Base-by-base conservation (phyloP, 1,140 invertebrate species). In the Oscheius sp. region DNA sequence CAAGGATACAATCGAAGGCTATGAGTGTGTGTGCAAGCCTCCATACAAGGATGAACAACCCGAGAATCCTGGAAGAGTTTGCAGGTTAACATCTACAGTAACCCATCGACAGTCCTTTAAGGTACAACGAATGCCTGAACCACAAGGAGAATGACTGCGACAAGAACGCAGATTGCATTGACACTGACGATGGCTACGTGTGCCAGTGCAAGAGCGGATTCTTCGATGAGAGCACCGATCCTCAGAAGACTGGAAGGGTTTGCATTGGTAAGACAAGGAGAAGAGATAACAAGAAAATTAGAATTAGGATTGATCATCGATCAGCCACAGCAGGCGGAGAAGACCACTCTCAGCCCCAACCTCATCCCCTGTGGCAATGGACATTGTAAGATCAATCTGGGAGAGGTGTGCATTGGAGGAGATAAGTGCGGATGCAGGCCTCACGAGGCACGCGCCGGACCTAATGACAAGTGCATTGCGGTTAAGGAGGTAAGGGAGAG, bases 121-220 rank as follows among this genome's bases (percentile, higher is more conserved):
- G 49, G 28, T 55, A 59, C 61, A 78, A 83, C 64, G 82, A 83
- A 71, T 83, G 82, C 46, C 36, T 68, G 0, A 62, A 71, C 64
- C 31, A 69, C 28, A 71, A 68, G 10, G 59, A 67, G 13, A 78
- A 83, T 45, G 80, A 84, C 65, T 83, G 81, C 65, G 79, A 79
- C 36, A 78, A 79, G 35, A 81, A 83, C 36, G 81, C 81, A 3
- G 63, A 78, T 13, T 83, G 81, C 49, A 64, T 75, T n/a, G 81
- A 83, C 69, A 82, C 78, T 31, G 75, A 73, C 46, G 77, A 78
- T 31, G 59, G 36, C 0, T 77, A 65, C 62, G 35, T 70, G 18
- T 77, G 75, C 35, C 62, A 38, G 15, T 76, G 74, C 34, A 77
- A 77, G 23, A 35, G 26, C 20, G 73, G 75, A 4, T 76, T 77